Percentiles rank a stretch among this genome's conserved stretches.
These are phyloP conservation scores for Ophioninae sp. DNA, from an alignment of 2,888 invertebrate species.

Conservation along the genomic window DNA sequence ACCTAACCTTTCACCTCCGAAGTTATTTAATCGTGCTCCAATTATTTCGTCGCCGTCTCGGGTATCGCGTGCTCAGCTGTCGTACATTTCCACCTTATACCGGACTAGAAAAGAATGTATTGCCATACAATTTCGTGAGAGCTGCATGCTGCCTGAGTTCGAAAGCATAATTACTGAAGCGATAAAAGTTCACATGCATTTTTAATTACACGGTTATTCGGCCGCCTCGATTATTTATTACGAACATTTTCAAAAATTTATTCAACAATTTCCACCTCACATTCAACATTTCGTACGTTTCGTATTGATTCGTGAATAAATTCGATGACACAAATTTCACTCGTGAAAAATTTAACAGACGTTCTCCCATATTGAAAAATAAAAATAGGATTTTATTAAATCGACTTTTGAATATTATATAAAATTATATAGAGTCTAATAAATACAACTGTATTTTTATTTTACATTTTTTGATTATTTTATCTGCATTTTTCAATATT, in stretches of 20 bases:
- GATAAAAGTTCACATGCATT: conserved; percentile 13
- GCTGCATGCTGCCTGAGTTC: neutral
- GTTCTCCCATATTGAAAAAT: no score
- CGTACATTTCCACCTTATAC: conserved; percentile 19
- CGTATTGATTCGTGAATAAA: neutral
- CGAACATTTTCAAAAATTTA: neutral
- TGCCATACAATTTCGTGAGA: conserved; percentile 16
- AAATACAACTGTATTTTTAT: no score
- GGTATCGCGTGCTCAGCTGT: conserved; percentile 37
- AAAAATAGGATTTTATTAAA: no score
- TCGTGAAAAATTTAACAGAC: neutral
- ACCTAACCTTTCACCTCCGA: conserved; percentile 12
- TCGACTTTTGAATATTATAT: no score
- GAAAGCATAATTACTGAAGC: conserved; percentile 11
- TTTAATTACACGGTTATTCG: neutral
- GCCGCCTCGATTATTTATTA: conserved; percentile 22
- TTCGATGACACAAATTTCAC: neutral
- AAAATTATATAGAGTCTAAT: no score
- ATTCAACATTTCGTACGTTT: neutral
- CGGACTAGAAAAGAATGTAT: conserved; percentile 33
- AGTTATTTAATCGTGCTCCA: conserved; percentile 54
- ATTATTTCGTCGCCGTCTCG: conserved; percentile 48
- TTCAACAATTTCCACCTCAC: neutral
- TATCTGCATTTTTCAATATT: no score
- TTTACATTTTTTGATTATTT: no score